Percentiles rank a stretch among this genome's conserved stretches.
phyloP scores from a whole-genome alignment of 2,113 vertebrate genomes.

The Actenoides hombroni region DNA sequence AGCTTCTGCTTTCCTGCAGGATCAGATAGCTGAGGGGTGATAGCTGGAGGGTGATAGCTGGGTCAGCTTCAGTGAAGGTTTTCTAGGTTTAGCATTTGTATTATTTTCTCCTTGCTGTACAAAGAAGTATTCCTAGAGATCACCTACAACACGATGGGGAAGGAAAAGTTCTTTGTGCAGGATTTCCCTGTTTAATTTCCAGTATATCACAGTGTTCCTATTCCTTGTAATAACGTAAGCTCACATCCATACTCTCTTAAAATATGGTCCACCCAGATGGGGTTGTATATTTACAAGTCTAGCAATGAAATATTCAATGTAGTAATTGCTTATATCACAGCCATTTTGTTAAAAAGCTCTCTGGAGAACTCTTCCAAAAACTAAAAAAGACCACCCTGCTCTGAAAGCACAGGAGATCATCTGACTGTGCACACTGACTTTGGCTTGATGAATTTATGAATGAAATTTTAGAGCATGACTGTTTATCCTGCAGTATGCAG shows the following conservation, averaged over 20 bases:
- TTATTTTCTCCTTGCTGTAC: neutral
- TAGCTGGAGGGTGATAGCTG: neutral
- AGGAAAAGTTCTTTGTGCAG: neutral
- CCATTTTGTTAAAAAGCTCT: neutral
- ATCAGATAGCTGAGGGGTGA: neutral
- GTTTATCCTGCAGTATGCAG: neutral
- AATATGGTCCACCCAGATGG: slow-evolving; percentile 8
- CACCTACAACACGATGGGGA: fast-evolving
- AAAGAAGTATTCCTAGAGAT: neutral
- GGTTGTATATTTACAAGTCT: slow-evolving; percentile 34
- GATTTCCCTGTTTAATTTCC: neutral
- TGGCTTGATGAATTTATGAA: neutral
- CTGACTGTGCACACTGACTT: neutral
- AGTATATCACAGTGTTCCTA: neutral
- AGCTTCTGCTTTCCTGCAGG: neutral
- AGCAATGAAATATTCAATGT: slow-evolving; percentile 12
- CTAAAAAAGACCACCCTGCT: neutral
- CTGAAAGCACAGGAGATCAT: neutral
- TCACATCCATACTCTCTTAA: neutral
- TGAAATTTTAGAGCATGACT: neutral
- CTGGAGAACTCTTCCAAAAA: neutral
- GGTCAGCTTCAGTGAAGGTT: neutral
- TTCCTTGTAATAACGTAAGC: neutral
- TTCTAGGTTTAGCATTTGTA: neutral
- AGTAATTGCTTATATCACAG: neutral